Base-by-base conservation (phyloP, 92 coral and sea anemone species). In the Palythoa heliodiscus region DNA sequence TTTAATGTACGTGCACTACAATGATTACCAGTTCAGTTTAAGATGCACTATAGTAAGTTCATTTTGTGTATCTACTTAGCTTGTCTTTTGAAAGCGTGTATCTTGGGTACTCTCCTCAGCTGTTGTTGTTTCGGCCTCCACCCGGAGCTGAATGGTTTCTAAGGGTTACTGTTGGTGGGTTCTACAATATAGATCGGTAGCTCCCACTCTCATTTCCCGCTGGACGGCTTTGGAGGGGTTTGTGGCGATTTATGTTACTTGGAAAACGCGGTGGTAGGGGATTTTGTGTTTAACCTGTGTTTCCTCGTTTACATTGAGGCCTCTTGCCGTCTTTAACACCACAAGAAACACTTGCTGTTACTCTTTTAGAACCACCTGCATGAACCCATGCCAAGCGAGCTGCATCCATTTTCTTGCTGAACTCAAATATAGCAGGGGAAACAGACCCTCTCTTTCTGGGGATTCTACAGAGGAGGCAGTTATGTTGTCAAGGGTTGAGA, bases 211-310 rank as follows among this genome's bases (percentile, higher is more conserved):
- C 1, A 29, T 29, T 29, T 1, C 35, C 1, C 35, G 35, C 35
- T 29, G 1, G 35, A 29, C 35, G 35, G 35, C 35, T 29, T 29
- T 1, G 35, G 35, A 29, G 35, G 35, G 35, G 35, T 29, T 29
- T 29, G 1, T 29, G 0, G 35, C 35, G 35, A 29, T 29, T 29
- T 29, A 29, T 29, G 1, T 1, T 1, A 29, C 35, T 29, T 29
- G 35, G 35, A 29, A 29, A 29, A 29, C 35, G 35, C 35, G 35
- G 35, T 29, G 1, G 35, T 29, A 29, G 35, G 35, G 35, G 13
- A 97, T 97, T 84, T 97, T 97, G 80, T 98, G 95, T 25, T 93
- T 98, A 70, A 94, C 95, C 50, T 97, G 99, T 94, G 47, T 85
- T 91, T 88, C 35, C 92, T 86, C 20, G 90, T 52, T 29, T 29